Evolutionary conservation across 1,140 invertebrate genomes (phyloP).

Genomic region (Oreohelix idahoensis): DNA sequence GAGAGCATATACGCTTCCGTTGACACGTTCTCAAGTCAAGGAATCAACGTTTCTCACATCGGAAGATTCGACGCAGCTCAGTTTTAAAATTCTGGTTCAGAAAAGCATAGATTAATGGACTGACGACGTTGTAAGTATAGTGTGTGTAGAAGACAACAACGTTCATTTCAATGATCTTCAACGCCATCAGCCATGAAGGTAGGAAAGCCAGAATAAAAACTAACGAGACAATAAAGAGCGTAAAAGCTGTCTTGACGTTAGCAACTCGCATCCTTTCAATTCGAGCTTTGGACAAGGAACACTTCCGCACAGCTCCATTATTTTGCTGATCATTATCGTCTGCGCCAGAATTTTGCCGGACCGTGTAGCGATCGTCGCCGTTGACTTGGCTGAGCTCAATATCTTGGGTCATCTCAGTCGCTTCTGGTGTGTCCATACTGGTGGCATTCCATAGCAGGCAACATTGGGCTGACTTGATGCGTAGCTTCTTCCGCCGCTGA

Average conservation of each 20-base stretch:
- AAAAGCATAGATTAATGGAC: slow-evolving; percentile 72
- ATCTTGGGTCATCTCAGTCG: slow-evolving; percentile 44
- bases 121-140: slow-evolving; percentile 71
- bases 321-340: slow-evolving; percentile 26
- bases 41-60: slow-evolving; percentile 45
- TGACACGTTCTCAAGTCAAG: not conserved
- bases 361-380: slow-evolving; percentile 37
- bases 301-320: slow-evolving; percentile 36
- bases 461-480: slow-evolving; percentile 48
- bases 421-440: slow-evolving; percentile 33
- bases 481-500: slow-evolving; percentile 47
- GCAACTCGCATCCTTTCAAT: slow-evolving; percentile 54
- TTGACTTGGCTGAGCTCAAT: slow-evolving; percentile 52
- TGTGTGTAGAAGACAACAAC: slow-evolving; percentile 69
- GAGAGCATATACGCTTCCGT: too few species aligned
- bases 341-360: slow-evolving; percentile 8
- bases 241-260: slow-evolving; percentile 70
- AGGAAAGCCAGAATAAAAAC: slow-evolving; percentile 68
- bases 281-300: slow-evolving; percentile 41
- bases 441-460: slow-evolving; percentile 46
- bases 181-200: slow-evolving; percentile 66
- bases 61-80: slow-evolving; percentile 63
- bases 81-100: slow-evolving; percentile 70
- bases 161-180: slow-evolving; percentile 58
- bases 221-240: slow-evolving; percentile 68